Evolutionary conservation across 2,113 vertebrate species (phyloP), one percentile per base, ranked within the genome.

Genomic region (Oreotrochilus melanogaster): DNA sequence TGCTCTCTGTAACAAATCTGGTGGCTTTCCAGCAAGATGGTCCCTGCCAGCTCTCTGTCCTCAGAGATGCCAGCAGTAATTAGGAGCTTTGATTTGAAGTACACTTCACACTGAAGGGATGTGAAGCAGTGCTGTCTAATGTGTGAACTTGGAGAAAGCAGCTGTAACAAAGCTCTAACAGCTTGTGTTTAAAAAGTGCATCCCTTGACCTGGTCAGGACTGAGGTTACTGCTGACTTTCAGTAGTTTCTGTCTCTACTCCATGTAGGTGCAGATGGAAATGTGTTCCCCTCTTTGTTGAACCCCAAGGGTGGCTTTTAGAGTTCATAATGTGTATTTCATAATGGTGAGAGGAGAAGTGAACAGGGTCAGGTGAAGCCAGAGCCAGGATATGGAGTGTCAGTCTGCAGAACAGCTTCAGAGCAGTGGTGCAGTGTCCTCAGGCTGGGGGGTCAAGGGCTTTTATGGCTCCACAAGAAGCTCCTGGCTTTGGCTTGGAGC

Each of bases 1-100:
- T 0, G 14, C 85, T 43, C 80, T 39, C 28, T 9, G 16, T 22
- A 61, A 62, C 58, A 45, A 25, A 31, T 54, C 64, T 33, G 7
- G 18, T 21, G 24, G 56, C 78, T 92, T 75, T 35, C 67, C 92
- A 62, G 80, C 94, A 93, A 86, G 96, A 70, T 47, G 93, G 58
- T 96, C 67, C 5, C 2, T 96, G 87, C 94, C 92, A 94, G 67
- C 51, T 1, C 51, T 1, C 18, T 54, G 11, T 78, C 70, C 87
- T 89, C 28, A 6, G 54, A 17, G 12, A 6, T 73, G 94, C 94
- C 95, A 95, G 0, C 42, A 76, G 66, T 28, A 47, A 78, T 96
- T 50, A 76, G 0, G 28, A 83, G 74, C 93, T 89, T 54, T 43
- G 81, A 3, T 91, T 50, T 91, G 54, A 91, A 28, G 8, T 57